Evolutionary conservation across 2,888 invertebrate species (phyloP), one percentile per base, ranked within the genome.

Genomic region (Brachypterus glaber): DNA sequence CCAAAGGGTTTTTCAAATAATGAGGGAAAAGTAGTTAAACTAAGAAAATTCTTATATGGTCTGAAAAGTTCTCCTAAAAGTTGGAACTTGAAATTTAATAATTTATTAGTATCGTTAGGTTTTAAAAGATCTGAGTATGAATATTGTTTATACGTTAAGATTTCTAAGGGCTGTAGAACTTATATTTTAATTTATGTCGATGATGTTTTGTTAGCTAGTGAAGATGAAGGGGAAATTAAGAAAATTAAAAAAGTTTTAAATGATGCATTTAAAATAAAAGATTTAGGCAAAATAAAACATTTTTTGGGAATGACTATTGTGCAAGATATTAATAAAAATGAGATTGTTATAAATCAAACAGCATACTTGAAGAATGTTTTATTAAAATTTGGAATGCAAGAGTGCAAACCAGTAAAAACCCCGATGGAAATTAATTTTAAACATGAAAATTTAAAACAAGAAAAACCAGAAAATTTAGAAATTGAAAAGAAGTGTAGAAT

Each of bases 351-450:
- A 8, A 33, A 33, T 24, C 33, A 33, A 24, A 33, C 21, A 9
- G n/a, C 11, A 24, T 33, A 33, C 14, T 27, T 18, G 30, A 33
- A 17, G 13, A 17, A 27, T 35, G 3, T 39, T 35, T 39, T 16
- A 13, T n/a, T 31, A 31, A 18, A 5, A n/a, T 39, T 31, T 32
- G 13, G 29, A 17, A 26, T 41, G 27, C 26, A 41, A 33, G 16
- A 39, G 16, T 38, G 29, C 32, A 39, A 41, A 32, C 35, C 38
- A 16, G 8, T 4, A 12, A 31, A 24, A 8, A 37, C 35, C 13
- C 43, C 39, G 4, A 40, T 43, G 43, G 39, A 43, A 30, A 2
- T 21, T 8, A 43, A 40, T 15, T 40, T 43, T 30, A 14, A 31
- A 12, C 26, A 25, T 31, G 39, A 40, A 5, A 17, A 25, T 9